Conservation (phyloP, 2,888 invertebrate species). For the Barypeithes pellucidus region DNA sequence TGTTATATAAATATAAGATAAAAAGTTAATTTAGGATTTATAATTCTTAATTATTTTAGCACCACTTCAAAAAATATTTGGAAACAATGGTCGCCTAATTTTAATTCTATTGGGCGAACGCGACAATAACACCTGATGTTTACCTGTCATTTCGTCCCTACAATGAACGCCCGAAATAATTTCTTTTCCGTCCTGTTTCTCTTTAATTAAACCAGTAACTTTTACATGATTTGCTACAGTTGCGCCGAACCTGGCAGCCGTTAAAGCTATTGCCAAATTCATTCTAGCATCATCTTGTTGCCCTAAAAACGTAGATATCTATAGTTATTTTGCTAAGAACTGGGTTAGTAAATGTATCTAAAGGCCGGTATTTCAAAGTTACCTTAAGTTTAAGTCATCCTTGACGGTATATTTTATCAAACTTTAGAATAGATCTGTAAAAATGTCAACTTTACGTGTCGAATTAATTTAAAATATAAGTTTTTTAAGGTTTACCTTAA, state of each 20-base stretch:
- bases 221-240: conserved; percentile 95
- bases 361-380: too few relatives aligned
- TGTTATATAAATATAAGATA: not conserved
- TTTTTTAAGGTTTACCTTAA: too few relatives aligned
- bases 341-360: not conserved
- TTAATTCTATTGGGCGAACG: too few relatives aligned
- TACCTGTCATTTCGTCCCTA: conserved; percentile 85
- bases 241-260: conserved; percentile 96
- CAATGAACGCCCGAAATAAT: conserved; percentile 81
- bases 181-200: conserved; percentile 71
- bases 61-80: not conserved
- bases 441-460: too few relatives aligned
- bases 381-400: too few relatives aligned
- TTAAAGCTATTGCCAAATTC: conserved; percentile 96
- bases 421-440: too few relatives aligned
- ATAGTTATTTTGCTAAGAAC: not conserved
- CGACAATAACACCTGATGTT: conserved; percentile 70
- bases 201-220: conserved; percentile 84
- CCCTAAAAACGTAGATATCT: conserved; percentile 76
- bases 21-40: too few relatives aligned
- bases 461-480: too few relatives aligned
- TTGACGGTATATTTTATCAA: too few relatives aligned
- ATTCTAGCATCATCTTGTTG: conserved; percentile 99
- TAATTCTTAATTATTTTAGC: too few relatives aligned
- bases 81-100: not conserved